These are phyloP conservation scores for Chrysaora quinquecirrha DNA, from an alignment of 30 jellyfish, hydroid and myxozoan genomes.

Conservation along the genomic window DNA sequence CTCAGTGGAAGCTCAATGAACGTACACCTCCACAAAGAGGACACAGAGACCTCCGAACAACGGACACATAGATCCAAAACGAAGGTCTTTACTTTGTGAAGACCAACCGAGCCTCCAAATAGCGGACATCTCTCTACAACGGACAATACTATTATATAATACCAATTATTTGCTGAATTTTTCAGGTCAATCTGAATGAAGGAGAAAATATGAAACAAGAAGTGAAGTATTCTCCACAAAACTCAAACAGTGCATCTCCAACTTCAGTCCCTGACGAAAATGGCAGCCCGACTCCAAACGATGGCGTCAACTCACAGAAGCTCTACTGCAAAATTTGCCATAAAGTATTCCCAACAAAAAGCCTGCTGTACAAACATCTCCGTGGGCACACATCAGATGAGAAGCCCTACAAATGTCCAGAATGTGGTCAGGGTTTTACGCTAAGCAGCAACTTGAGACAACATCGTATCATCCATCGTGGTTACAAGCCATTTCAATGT, in stretches of 20 bases:
- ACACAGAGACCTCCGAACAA: too few species aligned
- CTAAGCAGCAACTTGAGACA: constrained; percentile 97
- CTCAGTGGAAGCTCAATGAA: too few species aligned
- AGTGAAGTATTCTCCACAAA: constrained; percentile 68
- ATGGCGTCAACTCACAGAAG: constrained; percentile 72
- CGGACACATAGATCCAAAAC: too few species aligned
- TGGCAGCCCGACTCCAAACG: constrained; percentile 76
- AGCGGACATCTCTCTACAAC: too few species aligned
- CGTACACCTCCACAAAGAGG: too few species aligned
- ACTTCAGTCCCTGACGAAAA: constrained; percentile 67
- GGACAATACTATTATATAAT: too few species aligned
- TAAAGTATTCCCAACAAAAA: constrained; percentile 88
- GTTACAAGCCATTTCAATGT: constrained; percentile 98
- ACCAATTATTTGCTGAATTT: too few species aligned
- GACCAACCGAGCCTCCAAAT: too few species aligned
- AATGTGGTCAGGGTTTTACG: constrained; percentile 99
- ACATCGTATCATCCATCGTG: constrained; percentile 96
- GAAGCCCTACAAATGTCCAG: constrained; percentile 97
- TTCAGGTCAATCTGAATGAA: constrained; percentile 58
- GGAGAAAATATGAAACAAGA: constrained; percentile 44
- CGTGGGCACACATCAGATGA: constrained; percentile 99
- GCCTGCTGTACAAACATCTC: constrained; percentile 91
- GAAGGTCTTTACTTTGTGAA: too few species aligned
- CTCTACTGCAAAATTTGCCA: constrained; percentile 94
- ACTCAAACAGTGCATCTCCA: constrained; percentile 81